Base-by-base conservation (phyloP, 2,888 invertebrate species). In the Disparrhopalites patrizii region DNA sequence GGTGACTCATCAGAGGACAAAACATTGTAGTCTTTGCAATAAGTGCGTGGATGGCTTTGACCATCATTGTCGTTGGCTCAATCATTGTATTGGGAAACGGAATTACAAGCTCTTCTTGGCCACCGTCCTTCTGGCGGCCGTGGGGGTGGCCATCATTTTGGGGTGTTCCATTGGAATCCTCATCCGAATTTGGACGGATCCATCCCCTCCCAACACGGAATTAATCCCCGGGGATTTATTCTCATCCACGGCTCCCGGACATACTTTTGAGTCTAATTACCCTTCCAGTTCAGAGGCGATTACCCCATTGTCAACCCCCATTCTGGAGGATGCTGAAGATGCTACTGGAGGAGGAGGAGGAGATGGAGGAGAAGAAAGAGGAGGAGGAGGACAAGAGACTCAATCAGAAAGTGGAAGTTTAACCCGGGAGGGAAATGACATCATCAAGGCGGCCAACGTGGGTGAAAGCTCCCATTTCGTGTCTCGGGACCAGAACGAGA, bases 1-100 rank as follows among this genome's bases (percentile, higher is more conserved):
- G 69, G 89, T 88, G 7, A 85, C 85, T 67, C 85, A 87, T 67
- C 84, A 84, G 58, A 84, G 88, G 70, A 93, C 93, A 13, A 98
- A 98, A 79, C 98, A 98, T 79, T 98, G 98, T 80, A 89, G 91
- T 76, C 86, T 92, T 74, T 98, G 98, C 82, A 98, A 98, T 83
- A 98, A 98, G 84, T 98, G 98, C 81, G 91, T 98, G 58, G 87
- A 88, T 15, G 85, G 86, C 5, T 64, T 67, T 61, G 61, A 61
- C 79, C 97, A 97, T 80, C 97, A 98, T 81, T 98, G 97, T 83
- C 94, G 95, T 83, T 98, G 98, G 97, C 83, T 98, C 74, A 98
- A 98, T 82, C 96, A 94, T 81, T 98, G 98, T 82, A 87, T 98
- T 69, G 98, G 98, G 8, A 85, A 85, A 51, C 83, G 93, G 75